Evolutionary conservation across 1,140 invertebrate species (phyloP).

Genomic region (Lepidotrigona ventralis): DNA sequence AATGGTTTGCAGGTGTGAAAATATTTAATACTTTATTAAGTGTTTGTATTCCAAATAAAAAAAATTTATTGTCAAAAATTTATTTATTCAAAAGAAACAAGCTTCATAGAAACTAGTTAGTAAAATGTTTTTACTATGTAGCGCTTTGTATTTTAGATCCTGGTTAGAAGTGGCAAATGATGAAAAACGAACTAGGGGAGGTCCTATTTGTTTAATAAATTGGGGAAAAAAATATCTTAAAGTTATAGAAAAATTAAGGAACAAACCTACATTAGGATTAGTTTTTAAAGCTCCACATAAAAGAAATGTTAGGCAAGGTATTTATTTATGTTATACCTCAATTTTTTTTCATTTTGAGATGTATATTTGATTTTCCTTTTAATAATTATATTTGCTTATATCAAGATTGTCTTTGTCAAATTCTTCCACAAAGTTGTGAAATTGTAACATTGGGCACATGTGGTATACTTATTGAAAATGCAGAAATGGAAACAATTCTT

Average conservation of each 20-base stretch:
- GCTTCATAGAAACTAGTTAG: not conserved
- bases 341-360: not conserved
- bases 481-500: slow-evolving; percentile 48
- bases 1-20: slow-evolving; percentile 71
- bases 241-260: slow-evolving; percentile 56
- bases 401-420: slow-evolving; percentile 58
- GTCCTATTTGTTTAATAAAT: slow-evolving; percentile 35
- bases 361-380: not conserved
- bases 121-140: not conserved
- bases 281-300: slow-evolving; percentile 35
- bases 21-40: slow-evolving; percentile 13
- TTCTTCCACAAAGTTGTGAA: slow-evolving; percentile 52
- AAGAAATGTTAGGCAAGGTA: not conserved
- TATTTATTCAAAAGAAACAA: not conserved
- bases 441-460: slow-evolving; percentile 40
- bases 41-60: not conserved
- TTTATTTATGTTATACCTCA: not conserved
- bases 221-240: not conserved
- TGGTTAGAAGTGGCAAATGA: slow-evolving; percentile 69
- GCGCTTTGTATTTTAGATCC: slow-evolving; percentile 56
- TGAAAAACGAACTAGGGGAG: slow-evolving; percentile 58
- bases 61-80: not conserved
- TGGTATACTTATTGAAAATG: slow-evolving; percentile 50
- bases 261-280: slow-evolving; percentile 68
- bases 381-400: slow-evolving; percentile 13